Conservation (phyloP, 2,888 invertebrate species). For the Tetragonula carbonaria region DNA sequence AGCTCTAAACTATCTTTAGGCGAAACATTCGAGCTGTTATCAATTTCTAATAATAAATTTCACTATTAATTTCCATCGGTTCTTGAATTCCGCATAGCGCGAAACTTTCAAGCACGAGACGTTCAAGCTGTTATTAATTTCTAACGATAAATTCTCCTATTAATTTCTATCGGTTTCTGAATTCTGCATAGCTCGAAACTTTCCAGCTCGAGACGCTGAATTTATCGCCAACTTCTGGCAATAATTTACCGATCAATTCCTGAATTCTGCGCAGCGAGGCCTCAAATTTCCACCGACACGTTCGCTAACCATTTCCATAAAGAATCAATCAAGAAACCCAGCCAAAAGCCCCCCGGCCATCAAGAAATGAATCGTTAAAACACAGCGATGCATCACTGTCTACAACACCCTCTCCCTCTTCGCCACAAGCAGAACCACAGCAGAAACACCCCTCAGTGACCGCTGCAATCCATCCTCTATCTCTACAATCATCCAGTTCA, state of each 20-base stretch:
- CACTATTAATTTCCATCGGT: no score
- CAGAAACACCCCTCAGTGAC: not conserved
- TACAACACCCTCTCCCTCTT: not conserved
- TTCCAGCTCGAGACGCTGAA: no score
- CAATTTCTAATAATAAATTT: no score
- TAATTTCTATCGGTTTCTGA: not conserved
- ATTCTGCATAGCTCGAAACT: not conserved
- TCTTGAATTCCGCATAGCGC: no score
- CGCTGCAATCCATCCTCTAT: not conserved
- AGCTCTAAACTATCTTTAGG: no score
- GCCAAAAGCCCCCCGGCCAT: not conserved
- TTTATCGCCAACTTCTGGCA: no score
- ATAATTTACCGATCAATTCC: no score
- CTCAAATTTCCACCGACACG: not conserved
- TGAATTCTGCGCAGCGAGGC: no score
- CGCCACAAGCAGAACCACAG: not conserved
- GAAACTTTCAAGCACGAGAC: no score
- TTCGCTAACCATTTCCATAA: not conserved
- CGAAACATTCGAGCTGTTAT: no score
- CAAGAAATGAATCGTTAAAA: conserved; percentile 29
- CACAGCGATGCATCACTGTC: conserved; percentile 43
- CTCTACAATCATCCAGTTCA: not conserved
- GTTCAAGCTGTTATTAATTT: no score
- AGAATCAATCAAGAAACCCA: not conserved
- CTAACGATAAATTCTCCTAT: no score